Conservation (phyloP, 2,797 vertebrate species). For the Intellagama lesueurii region DNA sequence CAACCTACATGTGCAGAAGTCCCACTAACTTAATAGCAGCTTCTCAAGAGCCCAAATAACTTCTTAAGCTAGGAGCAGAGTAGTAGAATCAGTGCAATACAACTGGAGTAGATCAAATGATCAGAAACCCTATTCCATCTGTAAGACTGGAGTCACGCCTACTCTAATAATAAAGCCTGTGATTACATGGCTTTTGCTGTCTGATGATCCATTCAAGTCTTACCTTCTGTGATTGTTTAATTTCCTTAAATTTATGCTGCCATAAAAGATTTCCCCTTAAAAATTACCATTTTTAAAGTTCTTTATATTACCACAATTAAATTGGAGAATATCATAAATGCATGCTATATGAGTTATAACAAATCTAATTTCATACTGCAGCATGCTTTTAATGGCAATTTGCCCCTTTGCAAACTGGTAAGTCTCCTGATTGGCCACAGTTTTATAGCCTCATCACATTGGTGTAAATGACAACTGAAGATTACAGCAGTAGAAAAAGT, state of each 20-base stretch:
- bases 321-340: conserved; percentile 49
- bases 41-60: not conserved
- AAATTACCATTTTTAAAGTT: conserved; percentile 54
- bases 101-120: conserved; percentile 11
- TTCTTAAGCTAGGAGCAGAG: not conserved
- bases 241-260: conserved; percentile 62
- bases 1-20: not conserved
- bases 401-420: conserved; percentile 18
- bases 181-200: conserved; percentile 7
- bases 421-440: not conserved
- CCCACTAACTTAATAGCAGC: not conserved
- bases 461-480: not conserved
- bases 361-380: conserved; percentile 36
- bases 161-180: conserved; percentile 4
- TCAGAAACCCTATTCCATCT: conserved; percentile 8
- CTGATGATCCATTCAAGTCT: conserved; percentile 23
- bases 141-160: not conserved
- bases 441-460: conserved; percentile 30
- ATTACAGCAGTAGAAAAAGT: conserved; percentile 12
- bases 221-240: conserved; percentile 49
- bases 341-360: conserved; percentile 32
- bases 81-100: conserved; percentile 33
- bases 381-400: conserved; percentile 32
- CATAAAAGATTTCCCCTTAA: conserved; percentile 54
- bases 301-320: conserved; percentile 63